phyloP scores from a whole-genome alignment of 2,113 vertebrate genomes.

The Blennius ocellaris region DNA sequence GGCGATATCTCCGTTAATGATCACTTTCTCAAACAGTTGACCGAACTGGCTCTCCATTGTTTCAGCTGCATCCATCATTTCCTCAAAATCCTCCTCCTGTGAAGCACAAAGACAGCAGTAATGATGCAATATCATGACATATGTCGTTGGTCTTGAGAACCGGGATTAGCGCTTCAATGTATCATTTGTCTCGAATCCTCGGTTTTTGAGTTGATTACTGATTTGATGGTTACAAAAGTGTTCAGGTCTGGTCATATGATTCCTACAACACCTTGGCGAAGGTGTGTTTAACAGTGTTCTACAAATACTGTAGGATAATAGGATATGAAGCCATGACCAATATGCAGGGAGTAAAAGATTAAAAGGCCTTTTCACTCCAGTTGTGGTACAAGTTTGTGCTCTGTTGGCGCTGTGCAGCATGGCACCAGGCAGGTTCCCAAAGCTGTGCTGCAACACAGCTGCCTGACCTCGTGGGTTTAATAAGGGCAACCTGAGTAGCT shows the following conservation, averaged over 20 bases:
- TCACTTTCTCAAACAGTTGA: slow-evolving; percentile 91
- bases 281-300: slow-evolving; percentile 23
- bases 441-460: slow-evolving; percentile 44
- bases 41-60: slow-evolving; percentile 88
- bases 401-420: neutral
- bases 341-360: slow-evolving; percentile 37
- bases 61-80: slow-evolving; percentile 90
- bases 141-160: too few relatives aligned
- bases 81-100: slow-evolving; percentile 94
- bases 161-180: too few relatives aligned
- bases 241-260: neutral
- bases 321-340: slow-evolving; percentile 26
- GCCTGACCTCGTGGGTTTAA: slow-evolving; percentile 60
- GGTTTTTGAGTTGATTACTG: too few relatives aligned
- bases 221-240: neutral
- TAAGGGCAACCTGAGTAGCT: slow-evolving; percentile 35
- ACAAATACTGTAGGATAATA: slow-evolving; percentile 30
- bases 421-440: slow-evolving; percentile 5
- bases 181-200: too few relatives aligned
- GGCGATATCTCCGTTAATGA: slow-evolving; percentile 90
- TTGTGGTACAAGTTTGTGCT: slow-evolving; percentile 18
- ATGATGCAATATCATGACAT: too few relatives aligned
- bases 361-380: slow-evolving; percentile 41
- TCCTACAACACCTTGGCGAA: slow-evolving; percentile 9
- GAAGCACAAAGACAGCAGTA: slow-evolving; percentile 22